Evolutionary conservation across 2,113 vertebrate genomes (phyloP).

Genomic region (Gallinago undulata): DNA sequence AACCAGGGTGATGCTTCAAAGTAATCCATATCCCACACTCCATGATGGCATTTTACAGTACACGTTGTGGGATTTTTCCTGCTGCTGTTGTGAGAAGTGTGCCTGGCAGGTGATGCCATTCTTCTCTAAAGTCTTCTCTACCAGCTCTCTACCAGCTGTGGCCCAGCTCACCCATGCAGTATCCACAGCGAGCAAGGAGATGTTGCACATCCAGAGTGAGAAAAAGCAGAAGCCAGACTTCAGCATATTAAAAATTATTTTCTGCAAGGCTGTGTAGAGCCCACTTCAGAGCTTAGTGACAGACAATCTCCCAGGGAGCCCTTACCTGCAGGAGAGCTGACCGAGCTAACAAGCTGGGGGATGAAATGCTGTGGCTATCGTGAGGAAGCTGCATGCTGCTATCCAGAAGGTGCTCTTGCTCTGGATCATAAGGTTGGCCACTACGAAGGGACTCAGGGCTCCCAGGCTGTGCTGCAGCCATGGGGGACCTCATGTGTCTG

Average conservation of each 20-base stretch:
- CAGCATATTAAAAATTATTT: slow-evolving; percentile 12
- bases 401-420: background rate
- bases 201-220: background rate
- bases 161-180: background rate
- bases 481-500: background rate
- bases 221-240: background rate
- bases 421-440: background rate
- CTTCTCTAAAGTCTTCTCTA: background rate
- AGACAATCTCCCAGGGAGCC: slow-evolving; percentile 26
- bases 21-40: background rate
- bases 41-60: accelerated
- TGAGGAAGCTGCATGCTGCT: background rate
- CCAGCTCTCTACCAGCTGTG: too few species aligned
- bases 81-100: background rate
- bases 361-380: background rate
- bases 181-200: background rate
- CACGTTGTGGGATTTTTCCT: background rate
- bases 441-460: accelerated
- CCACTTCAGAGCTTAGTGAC: slow-evolving; percentile 19
- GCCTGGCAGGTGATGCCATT: background rate
- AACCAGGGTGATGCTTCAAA: background rate
- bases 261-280: slow-evolving; percentile 14
- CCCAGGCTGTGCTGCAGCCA: background rate
- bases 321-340: slow-evolving; percentile 8
- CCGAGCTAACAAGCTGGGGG: background rate